Evolutionary conservation across 2,888 invertebrate species (phyloP), one percentile per base, ranked within the genome.

Genomic region (Tipula unca): DNA sequence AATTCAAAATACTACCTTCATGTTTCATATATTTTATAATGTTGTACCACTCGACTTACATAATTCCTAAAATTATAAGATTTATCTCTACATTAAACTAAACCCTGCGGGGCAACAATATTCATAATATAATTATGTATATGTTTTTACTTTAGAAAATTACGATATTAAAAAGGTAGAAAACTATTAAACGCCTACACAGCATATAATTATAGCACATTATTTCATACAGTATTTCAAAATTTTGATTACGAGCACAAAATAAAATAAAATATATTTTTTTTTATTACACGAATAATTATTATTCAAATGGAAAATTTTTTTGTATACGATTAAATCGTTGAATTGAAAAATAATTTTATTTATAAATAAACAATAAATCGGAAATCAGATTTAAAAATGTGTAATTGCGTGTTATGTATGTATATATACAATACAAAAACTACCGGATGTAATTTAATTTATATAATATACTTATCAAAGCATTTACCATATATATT

Each of bases 171-270:
- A 39, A 39, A 39, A 39, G 39, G 39, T 39, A 48, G 1, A 69
- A 69, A 69, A 69, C 69, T 69, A 69, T 69, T n/a, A 54, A 69
- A 69, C 69, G 69, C 69, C 69, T 69, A 69, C 69, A 69, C 25
- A n/a, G n/a, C 17, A 17, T 48, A 48, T 48, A 48, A 48, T 48
- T 20, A 48, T 3, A n/a, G 3, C 48, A 17, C 48, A 39, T n/a
- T n/a, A n/a, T n/a, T n/a, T n/a, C 0, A 39, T 39, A n/a, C 4
- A 1, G 2, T n/a, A 48, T 39, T 39, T 17, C n/a, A 48, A 48
- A 69, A 48, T 48, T 20, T 69, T 25, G 69, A 20, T 69, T 25
- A 69, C 25, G 25, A 25, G 69, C 69, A 69, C 8, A 8, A 69
- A 69, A 20, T 25, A 10, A 25, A 10, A 25, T 25, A 20, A 69